Evolutionary conservation across 2,113 vertebrate genomes (phyloP).

Genomic region (Butorides virescens): DNA sequence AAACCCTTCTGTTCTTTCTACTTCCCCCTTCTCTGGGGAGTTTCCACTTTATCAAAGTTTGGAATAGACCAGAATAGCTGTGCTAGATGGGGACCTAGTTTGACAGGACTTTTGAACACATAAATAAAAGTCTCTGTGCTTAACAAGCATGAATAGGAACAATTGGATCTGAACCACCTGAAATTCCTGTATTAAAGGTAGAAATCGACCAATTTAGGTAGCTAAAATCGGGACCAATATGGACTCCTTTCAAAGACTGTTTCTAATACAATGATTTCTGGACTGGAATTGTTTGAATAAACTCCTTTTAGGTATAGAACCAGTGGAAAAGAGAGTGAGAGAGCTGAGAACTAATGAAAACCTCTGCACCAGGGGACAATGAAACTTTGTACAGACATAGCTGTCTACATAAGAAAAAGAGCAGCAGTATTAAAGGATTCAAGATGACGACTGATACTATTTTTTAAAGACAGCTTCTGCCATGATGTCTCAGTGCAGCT

Average conservation of each 20-base stretch:
- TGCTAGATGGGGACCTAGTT: neutral
- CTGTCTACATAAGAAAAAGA: neutral
- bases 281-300: neutral
- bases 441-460: neutral
- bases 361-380: neutral
- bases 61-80: neutral
- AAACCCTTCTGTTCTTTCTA: neutral
- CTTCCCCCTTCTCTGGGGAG: neutral
- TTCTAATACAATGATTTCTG: neutral
- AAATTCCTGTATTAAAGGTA: neutral
- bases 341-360: neutral
- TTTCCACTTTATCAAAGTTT: neutral
- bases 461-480: neutral
- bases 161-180: neutral
- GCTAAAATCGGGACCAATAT: neutral
- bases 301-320: neutral
- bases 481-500: neutral
- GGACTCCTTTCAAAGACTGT: neutral
- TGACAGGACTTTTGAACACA: neutral
- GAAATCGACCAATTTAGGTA: neutral
- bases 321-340: neutral
- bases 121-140: neutral
- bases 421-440: neutral
- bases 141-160: neutral
- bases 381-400: neutral